Evolutionary conservation across 2,113 vertebrate species (phyloP), one percentile per base, ranked within the genome.

Genomic region (Cricetomys ansorgei): DNA sequence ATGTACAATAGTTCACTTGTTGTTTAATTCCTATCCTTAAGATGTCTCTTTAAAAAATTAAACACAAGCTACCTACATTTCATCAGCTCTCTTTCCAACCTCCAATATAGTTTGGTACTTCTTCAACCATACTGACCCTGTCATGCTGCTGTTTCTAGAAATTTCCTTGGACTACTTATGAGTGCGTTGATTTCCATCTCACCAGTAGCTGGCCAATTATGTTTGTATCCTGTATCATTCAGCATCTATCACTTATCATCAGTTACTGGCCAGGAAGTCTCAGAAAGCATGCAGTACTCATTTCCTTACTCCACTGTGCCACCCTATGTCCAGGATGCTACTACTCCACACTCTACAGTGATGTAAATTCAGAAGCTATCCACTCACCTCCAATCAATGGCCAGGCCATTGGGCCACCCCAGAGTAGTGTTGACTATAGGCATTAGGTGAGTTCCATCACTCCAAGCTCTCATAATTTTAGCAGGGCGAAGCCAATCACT

Each of bases 401-500:
- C 99, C 1, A 99, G 98, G 55, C 99, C 99, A 92, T 99, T 99
- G 65, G 99, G 99, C 99, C 99, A 99, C 96, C 99, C 99, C 77
- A 99, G 99, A 0, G 99, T 99, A 43, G 99, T 99, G 95, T 99
- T 99, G 85, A 99, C 99, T 98, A 99, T 99, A 29, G 99, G 98
- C 95, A 99, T 92, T 57, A 99, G 98, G 97, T 99, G 99, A 98
- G 99, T 99, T 92, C 99, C 99, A 91, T 99, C 99, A 13, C 99
- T 98, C 99, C 99, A 99, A 8, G 99, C 99, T 97, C 99, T 99
- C 99, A 99, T 98, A 94, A 99, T 99, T 98, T 99, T 99, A 6
- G 99, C 99, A 37, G 99, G 99, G 77, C 99, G 99, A 95, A 99
- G 99, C 99, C 99, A 99, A 96, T 99, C 99, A 65, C 99, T 99